phyloP scores from a whole-genome alignment of 1,140 invertebrate species.

The Drosophila athabasca region DNA sequence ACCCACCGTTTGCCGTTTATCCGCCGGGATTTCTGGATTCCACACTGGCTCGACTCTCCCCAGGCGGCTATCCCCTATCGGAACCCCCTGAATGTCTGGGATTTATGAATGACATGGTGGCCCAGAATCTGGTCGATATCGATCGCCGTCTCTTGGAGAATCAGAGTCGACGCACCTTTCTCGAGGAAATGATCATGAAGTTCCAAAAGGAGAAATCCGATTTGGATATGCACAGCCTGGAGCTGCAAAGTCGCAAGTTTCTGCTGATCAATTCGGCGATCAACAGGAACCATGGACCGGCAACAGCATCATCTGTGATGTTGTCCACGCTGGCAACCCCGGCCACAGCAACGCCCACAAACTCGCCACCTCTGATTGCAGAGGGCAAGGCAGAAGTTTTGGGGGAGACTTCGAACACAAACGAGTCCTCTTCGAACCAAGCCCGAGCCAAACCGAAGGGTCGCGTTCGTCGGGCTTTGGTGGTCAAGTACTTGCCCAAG shows the following conservation, averaged over 20 bases:
- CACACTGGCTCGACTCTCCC: constrained; percentile 13
- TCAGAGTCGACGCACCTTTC: constrained; percentile 66
- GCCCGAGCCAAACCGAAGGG: no score
- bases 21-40: constrained; percentile 36
- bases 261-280: constrained; percentile 58
- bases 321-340: neutral
- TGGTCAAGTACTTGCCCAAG: no score
- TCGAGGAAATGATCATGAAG: constrained; percentile 80
- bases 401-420: no score
- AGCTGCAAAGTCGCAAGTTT: constrained; percentile 75
- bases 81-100: constrained; percentile 2
- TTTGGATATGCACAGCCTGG: constrained; percentile 59
- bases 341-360: constrained; percentile 17
- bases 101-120: constrained; percentile 32
- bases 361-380: constrained; percentile 9
- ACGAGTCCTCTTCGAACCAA: no score
- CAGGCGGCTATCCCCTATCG: constrained; percentile 5
- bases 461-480: no score
- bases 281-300: constrained; percentile 3
- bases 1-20: constrained; percentile 5
- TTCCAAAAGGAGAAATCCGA: constrained; percentile 77
- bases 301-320: constrained; percentile 4
- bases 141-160: constrained; percentile 74
- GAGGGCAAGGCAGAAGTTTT: no score
- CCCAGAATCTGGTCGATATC: constrained; percentile 64